A percentile compares a stretch with the other conserved stretches of the same genome.
Evolutionary conservation across 2,888 invertebrate species (phyloP).

Genomic region (Baronia brevicornis): DNA sequence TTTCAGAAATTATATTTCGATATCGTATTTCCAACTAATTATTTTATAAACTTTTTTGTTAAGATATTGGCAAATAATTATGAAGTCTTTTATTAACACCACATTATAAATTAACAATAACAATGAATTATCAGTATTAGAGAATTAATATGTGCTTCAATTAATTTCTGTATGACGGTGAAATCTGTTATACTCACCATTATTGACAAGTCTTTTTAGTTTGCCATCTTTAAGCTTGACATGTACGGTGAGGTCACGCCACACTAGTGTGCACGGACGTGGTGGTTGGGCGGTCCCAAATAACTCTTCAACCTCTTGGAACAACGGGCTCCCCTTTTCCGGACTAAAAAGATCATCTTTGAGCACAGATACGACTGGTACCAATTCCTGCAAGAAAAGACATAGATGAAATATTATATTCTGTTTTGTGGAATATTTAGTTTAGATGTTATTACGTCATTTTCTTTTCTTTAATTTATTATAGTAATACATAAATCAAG

Average conservation of each 20-base stretch:
- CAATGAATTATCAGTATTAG: not conserved
- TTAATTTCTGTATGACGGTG: not conserved
- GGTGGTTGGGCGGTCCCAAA: conserved; percentile 74
- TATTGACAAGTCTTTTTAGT: conserved; percentile 85
- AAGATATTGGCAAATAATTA: too few species aligned
- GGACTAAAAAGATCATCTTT: conserved; percentile 26
- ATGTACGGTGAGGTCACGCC: conserved; percentile 86
- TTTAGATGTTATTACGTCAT: too few species aligned
- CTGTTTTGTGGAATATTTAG: too few species aligned
- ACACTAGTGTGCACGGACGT: conserved; percentile 83
- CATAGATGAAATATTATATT: not conserved
- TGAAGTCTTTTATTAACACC: too few species aligned
- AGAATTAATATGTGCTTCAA: not conserved
- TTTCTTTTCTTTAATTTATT: too few species aligned
- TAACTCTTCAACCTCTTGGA: conserved; percentile 56
- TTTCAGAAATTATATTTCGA: too few species aligned
- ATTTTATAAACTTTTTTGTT: too few species aligned
- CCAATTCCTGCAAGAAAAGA: conserved; percentile 25
- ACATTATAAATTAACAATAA: not conserved
- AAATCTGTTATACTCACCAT: conserved; percentile 66
- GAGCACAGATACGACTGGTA: conserved; percentile 32
- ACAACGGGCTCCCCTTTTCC: conserved; percentile 38
- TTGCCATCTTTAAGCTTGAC: conserved; percentile 61
- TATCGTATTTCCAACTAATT: too few species aligned
- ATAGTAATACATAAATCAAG: too few species aligned